A percentile compares a stretch with the other conserved stretches of the same genome.
Conservation (phyloP, 2,888 invertebrate species). For the Acanthoscelides obtectus region DNA sequence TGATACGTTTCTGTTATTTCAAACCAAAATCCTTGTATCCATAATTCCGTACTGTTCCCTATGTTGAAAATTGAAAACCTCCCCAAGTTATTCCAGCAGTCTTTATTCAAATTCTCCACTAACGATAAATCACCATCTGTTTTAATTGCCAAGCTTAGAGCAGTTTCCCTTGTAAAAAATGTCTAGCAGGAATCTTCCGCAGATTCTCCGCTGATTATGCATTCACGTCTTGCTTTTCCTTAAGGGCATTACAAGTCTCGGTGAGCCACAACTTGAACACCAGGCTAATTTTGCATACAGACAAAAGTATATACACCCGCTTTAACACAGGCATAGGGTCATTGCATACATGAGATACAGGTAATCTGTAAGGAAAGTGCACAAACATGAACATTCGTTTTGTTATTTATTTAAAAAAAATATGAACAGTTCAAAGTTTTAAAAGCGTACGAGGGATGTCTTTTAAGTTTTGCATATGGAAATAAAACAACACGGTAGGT, state of each 20-base stretch:
- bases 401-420: no score
- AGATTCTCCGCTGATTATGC: neutral
- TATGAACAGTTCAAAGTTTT: no score
- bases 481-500: no score
- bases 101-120: neutral
- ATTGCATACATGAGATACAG: no score
- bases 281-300: neutral
- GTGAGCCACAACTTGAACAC: neutral
- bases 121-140: neutral
- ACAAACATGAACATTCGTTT: no score
- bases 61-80: neutral
- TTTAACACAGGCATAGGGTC: neutral
- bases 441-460: no score
- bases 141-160: neutral
- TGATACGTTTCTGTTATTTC: neutral
- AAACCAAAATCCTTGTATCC: neutral
- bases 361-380: no score
- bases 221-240: neutral
- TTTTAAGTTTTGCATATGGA: no score
- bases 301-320: neutral
- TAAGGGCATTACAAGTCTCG: neutral
- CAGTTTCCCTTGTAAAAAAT: neutral
- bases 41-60: neutral
- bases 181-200: neutral
- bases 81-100: neutral